Evolutionary conservation across 2,113 vertebrate genomes (phyloP).

Genomic region (Phyllostomus discolor): DNA sequence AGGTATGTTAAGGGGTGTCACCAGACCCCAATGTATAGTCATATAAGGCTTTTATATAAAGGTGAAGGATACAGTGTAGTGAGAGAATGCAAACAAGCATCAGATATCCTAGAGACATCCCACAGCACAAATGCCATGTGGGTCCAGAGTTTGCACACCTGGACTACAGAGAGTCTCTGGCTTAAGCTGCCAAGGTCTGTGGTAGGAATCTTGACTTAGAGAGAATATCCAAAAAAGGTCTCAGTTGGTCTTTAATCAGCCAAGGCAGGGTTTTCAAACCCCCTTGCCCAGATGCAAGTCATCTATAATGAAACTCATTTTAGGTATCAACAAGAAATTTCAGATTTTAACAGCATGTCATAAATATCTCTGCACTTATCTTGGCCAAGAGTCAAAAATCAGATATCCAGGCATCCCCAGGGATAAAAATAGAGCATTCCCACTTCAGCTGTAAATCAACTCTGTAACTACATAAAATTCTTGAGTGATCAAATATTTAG

Average conservation of each 20-base stretch:
- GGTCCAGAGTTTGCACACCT: neutral
- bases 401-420: neutral
- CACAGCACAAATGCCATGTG: neutral
- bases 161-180: neutral
- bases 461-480: neutral
- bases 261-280: neutral
- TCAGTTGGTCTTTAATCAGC: neutral
- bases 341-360: neutral
- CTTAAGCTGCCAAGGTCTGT: neutral
- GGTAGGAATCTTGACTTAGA: neutral
- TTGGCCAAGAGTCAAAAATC: neutral
- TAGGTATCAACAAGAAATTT: neutral
- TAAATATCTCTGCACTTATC: neutral
- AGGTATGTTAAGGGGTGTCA: neutral
- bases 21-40: neutral
- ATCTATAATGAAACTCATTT: neutral
- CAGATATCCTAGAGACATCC: neutral
- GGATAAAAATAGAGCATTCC: neutral
- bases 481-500: neutral
- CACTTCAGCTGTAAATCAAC: neutral
- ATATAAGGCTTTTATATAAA: neutral
- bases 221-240: neutral
- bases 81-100: neutral
- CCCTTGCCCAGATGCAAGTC: neutral
- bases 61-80: neutral